Percentiles rank a stretch among this genome's conserved stretches.
These are phyloP conservation scores for Diorhabda elongata DNA, from an alignment of 1,140 invertebrate species.

Conservation along the genomic window DNA sequence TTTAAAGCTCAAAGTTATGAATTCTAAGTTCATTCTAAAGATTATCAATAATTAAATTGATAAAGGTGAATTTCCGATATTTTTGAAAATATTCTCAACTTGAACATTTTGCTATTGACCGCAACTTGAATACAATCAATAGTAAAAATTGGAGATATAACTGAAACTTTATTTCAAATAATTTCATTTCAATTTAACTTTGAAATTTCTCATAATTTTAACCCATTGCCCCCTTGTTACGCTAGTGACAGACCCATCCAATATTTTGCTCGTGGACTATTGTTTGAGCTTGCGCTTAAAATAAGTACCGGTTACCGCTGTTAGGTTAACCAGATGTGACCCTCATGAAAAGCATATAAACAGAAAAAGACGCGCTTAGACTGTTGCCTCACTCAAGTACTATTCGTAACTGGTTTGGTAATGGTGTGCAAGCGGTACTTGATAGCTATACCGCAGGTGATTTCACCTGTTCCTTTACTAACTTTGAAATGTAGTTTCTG, in stretches of 20 bases:
- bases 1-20: too few species aligned
- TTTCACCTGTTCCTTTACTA: neutral
- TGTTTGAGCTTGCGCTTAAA: neutral
- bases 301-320: neutral
- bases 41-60: too few species aligned
- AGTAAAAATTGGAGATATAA: too few species aligned
- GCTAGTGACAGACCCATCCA: neutral
- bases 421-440: constrained; percentile 1
- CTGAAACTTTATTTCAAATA: too few species aligned
- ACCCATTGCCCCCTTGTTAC: neutral
- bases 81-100: too few species aligned
- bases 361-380: neutral
- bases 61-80: too few species aligned
- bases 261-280: neutral
- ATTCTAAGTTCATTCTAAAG: too few species aligned
- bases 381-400: neutral
- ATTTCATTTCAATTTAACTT: too few species aligned
- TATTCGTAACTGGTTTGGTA: neutral
- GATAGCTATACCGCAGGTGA: neutral
- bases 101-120: too few species aligned
- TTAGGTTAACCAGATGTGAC: neutral
- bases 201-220: neutral
- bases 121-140: too few species aligned
- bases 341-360: neutral
- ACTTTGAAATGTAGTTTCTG: neutral